These are phyloP conservation scores for Parnassius orleans DNA, from an alignment of 2,888 invertebrate genomes.

Conservation along the genomic window DNA sequence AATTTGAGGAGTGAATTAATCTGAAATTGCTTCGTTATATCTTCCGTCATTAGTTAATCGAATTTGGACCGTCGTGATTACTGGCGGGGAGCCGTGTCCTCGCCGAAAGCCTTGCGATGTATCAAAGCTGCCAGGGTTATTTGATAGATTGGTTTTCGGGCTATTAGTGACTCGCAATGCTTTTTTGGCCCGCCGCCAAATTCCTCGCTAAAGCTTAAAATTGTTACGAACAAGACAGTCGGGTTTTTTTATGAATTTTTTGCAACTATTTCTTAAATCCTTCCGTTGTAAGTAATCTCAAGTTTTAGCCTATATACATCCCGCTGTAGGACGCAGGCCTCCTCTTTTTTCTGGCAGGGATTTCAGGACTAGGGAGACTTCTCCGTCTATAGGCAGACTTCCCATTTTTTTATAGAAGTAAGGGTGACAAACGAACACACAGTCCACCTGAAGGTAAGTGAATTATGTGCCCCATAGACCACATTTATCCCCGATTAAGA, in stretches of 20 bases:
- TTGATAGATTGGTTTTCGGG: conserved; percentile 17
- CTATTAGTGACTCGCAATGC: conserved; percentile 17
- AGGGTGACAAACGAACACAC: no score
- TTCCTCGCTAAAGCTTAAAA: conserved; percentile 1
- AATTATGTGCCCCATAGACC: no score
- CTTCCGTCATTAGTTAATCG: conserved; percentile 17
- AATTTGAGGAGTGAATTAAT: conserved; percentile 16
- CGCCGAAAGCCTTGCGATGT: not conserved
- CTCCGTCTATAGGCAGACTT: no score
- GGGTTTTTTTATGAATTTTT: conserved; percentile 7
- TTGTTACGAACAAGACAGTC: conserved; percentile 4
- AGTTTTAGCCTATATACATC: no score
- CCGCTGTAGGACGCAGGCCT: no score
- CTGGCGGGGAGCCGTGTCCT: not conserved
- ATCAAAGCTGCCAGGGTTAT: conserved; percentile 11
- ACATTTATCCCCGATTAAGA: no score
- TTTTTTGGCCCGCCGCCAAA: conserved; percentile 14
- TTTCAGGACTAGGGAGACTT: no score
- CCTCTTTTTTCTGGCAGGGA: no score
- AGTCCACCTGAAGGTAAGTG: no score
- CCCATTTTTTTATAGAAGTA: no score
- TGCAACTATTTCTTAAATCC: not conserved
- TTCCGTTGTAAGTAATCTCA: no score
- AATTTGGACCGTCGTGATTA: conserved; percentile 9
- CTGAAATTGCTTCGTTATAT: conserved; percentile 11